These are phyloP conservation scores for Trissonchulus latispiculum DNA, from an alignment of 2,888 invertebrate genomes.

Conservation along the genomic window DNA sequence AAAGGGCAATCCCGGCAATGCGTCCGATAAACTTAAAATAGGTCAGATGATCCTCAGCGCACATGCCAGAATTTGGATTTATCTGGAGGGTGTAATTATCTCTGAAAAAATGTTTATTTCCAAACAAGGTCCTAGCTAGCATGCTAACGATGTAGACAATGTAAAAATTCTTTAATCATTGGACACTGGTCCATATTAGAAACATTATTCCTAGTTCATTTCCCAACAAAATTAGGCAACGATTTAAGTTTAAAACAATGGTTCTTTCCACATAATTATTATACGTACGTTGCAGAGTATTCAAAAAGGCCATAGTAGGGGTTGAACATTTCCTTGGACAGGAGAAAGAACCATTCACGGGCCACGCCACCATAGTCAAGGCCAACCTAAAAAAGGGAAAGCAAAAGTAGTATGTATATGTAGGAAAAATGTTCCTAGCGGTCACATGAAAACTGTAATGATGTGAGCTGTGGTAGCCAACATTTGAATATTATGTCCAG, in stretches of 20 bases:
- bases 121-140: slow-evolving; percentile 13
- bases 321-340: slow-evolving; percentile 99
- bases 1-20: slow-evolving; percentile 97
- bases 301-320: slow-evolving; percentile 98
- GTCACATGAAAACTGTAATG: too few relatives aligned
- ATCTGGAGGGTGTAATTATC: slow-evolving; percentile 98
- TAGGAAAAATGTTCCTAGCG: too few relatives aligned
- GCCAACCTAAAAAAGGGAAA: slow-evolving; percentile 53
- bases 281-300: slow-evolving; percentile 93
- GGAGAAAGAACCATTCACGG: slow-evolving; percentile 94
- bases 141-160: too few relatives aligned
- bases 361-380: slow-evolving; percentile 91
- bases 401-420: too few relatives aligned
- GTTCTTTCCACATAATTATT: too few relatives aligned
- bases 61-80: slow-evolving; percentile 91
- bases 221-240: too few relatives aligned
- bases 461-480: too few relatives aligned
- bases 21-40: slow-evolving; percentile 98
- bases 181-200: too few relatives aligned
- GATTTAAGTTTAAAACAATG: background rate
- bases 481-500: too few relatives aligned
- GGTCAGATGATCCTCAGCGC: slow-evolving; percentile 92
- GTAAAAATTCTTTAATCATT: background rate
- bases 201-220: too few relatives aligned
- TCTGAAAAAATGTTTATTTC: slow-evolving; percentile 48